Conservation (phyloP, 2,797 vertebrate genomes). For the Coccyzus lansbergi region DNA sequence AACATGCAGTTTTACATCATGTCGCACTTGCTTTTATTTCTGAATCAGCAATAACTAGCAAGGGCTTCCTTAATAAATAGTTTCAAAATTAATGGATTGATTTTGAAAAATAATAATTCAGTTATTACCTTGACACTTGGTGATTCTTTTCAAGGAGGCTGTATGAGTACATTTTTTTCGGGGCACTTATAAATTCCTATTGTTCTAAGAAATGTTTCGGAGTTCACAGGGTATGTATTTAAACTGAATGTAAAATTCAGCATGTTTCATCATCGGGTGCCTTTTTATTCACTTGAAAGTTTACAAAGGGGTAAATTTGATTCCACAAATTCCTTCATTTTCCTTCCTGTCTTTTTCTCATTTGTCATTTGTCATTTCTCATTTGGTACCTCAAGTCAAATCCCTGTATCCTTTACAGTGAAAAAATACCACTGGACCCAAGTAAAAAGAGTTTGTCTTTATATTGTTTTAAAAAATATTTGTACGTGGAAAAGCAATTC, state of each 20-base stretch:
- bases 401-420: neutral
- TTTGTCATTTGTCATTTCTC: neutral
- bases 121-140: neutral
- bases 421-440: neutral
- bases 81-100: too few relatives aligned
- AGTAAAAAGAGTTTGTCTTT: neutral
- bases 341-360: neutral
- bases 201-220: neutral
- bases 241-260: neutral
- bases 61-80: neutral
- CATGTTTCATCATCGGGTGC: neutral
- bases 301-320: neutral
- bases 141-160: neutral
- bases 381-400: neutral
- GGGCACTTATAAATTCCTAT: neutral
- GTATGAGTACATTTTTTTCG: neutral
- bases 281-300: neutral
- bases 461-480: neutral
- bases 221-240: neutral
- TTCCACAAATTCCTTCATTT: neutral
- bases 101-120: neutral
- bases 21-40: conserved; percentile 37
- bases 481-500: neutral
- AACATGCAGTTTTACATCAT: conserved; percentile 41
- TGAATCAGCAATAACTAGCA: conserved; percentile 25